Conservation (phyloP, 2,888 invertebrate species). For the Agrochola circellaris region DNA sequence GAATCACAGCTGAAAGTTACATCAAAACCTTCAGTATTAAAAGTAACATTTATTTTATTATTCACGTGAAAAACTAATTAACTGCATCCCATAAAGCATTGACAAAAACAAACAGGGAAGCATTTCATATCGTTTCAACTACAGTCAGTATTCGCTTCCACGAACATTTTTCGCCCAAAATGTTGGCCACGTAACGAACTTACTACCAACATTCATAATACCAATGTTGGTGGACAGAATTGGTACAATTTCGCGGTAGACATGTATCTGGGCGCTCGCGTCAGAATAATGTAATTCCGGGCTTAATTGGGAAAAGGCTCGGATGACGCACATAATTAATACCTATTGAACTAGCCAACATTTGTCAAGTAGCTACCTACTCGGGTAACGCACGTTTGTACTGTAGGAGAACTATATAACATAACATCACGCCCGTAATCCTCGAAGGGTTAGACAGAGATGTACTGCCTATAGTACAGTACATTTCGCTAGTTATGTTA, state of each 20-base stretch:
- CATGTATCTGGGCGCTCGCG: constrained; percentile 40
- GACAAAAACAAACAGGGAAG: constrained; percentile 25
- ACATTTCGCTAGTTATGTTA: too few species aligned
- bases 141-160: constrained; percentile 13
- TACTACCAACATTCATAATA: constrained; percentile 31
- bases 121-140: constrained; percentile 49
- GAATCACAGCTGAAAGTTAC: background rate
- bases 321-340: constrained; percentile 51
- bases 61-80: constrained; percentile 36
- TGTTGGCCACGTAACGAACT: constrained; percentile 33
- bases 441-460: too few species aligned
- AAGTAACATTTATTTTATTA: constrained; percentile 1
- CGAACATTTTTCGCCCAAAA: constrained; percentile 29
- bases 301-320: constrained; percentile 64
- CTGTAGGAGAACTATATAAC: background rate
- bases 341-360: constrained; percentile 41
- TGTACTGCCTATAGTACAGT: too few species aligned
- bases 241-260: constrained; percentile 56
- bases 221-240: constrained; percentile 48
- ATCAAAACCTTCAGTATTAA: background rate
- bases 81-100: constrained; percentile 19
- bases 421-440: too few species aligned
- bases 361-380: constrained; percentile 7
- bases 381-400: background rate
- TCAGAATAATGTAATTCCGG: constrained; percentile 58